Evolutionary conservation across 1,140 invertebrate species (phyloP), one percentile per base, ranked within the genome.

Genomic region (Druon quercuslanigerum): DNA sequence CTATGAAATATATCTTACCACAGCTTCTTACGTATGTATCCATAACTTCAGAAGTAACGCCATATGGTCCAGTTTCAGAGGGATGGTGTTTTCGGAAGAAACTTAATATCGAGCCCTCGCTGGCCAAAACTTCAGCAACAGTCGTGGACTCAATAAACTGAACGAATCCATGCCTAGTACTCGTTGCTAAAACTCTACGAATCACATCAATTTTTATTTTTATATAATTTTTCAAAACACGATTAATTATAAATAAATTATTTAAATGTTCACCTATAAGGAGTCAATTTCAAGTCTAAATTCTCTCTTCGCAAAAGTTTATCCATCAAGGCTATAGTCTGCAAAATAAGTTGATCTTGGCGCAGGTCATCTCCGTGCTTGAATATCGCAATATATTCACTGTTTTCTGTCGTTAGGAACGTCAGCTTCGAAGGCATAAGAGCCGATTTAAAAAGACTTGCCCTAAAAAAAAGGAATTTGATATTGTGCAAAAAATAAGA

Each of bases 261-360:
- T 17, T 17, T 7, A 25, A 72, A 74, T 50, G 71, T 66, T 76
- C 83, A 95, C 91, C 96, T 95, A 86, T 99, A 99, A 0, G 98
- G 98, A 1, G 98, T 99, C 76, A 99, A 87, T 88, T 98, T 98
- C 50, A 99, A 92, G 92, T 99, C 98, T 50, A 99, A 92, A 92
- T 99, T 99, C 92, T 99, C 97, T 82, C 96, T 93, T 57, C 97
- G 92, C 50, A 99, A 91, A 20, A 99, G 90, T 91, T 98, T 96
- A 91, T 99, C 99, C 98, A 99, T 99, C 6, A 99, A 92, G 0
- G 97, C 98, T 76, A 99, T 99, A 92, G 99, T 99, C 91, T 98
- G 96, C 72, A 99, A 90, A 79, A 99, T 98, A 0, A 99, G 93
- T 90, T 99, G 99, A 92, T 99, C 99, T 91, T 99, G 99, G 33